Conservation (phyloP, 2,797 vertebrate species). For the Anniella stebbinsi region DNA sequence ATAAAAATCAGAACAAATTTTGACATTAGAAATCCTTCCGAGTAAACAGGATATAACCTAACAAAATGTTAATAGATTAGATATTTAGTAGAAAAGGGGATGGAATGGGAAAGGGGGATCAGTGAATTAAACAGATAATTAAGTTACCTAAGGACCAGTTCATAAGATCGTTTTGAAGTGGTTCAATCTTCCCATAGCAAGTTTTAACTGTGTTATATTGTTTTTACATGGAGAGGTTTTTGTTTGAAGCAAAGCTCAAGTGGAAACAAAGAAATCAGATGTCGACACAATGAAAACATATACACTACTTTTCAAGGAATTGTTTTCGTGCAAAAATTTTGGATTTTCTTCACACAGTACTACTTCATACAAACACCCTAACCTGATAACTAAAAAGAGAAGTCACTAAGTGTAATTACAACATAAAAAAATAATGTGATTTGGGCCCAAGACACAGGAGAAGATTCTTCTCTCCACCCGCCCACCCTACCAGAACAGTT, state of each 20-base stretch:
- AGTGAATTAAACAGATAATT: not conserved
- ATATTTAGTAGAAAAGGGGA: conserved; percentile 29
- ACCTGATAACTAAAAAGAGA: not conserved
- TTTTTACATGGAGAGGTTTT: not conserved
- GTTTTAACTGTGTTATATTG: not conserved
- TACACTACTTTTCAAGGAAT: not conserved
- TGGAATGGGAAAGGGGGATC: not conserved
- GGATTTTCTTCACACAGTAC: not conserved
- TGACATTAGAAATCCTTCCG: not conserved
- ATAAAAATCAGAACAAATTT: not conserved
- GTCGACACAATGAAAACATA: not conserved
- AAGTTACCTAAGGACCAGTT: not conserved
- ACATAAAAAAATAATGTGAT: not conserved
- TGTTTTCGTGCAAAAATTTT: not conserved
- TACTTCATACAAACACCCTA: not conserved
- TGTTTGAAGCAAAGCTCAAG: not conserved
- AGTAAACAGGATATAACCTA: conserved; percentile 22
- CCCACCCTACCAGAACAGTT: not conserved
- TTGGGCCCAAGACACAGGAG: not conserved
- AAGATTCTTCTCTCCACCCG: not conserved
- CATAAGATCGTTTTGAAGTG: not conserved
- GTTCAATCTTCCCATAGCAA: not conserved
- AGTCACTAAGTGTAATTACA: too few relatives aligned
- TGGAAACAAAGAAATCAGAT: too few relatives aligned
- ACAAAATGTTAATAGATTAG: conserved; percentile 42